Evolutionary conservation across 1,140 invertebrate species (phyloP), one percentile per base, ranked within the genome.

Genomic region (Cherax quadricarinatus): DNA sequence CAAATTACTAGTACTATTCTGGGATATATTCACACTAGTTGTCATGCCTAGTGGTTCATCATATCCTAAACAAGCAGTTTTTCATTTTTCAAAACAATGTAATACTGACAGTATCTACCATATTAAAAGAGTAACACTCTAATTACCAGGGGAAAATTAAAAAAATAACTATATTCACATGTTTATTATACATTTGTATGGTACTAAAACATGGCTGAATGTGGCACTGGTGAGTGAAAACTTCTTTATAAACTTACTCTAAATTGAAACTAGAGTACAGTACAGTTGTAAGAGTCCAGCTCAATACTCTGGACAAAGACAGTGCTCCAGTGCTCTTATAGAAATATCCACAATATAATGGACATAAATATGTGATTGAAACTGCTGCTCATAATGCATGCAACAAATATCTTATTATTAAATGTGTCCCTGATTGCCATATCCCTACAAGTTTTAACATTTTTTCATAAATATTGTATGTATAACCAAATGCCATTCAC

Each of bases 161-260:
- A 48, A 60, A 12, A 87, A 57, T 49, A 88, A 80, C 75, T 60
- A 88, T 88, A 80, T 80, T 88, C 86, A 80, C 86, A 88, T 48
- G 30, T 88, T 88, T 88, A 88, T 79, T 80, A 88, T 75, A 88
- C 86, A 88, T 88, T 62, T 88, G 86, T 75, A 88, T 79, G 86
- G 86, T 88, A 75, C 75, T 85, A 70, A 85, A 88, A 88, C 53
- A 60, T 80, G 86, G 78, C 75, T 49, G 60, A 53, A 88, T 24
- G 51, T 60, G 49, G 53, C 51, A 80, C 73, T 53, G 86, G 86
- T 80, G 78, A 88, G 57, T 70, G 86, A 80, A 57, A 83, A 57
- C n/a, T 83, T 57, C 53, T 60, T 86, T 49, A 78, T 53, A 78
- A 53, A 18, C 18, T 53, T 87, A 88, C 53, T 41, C 80, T n/a